Base-by-base conservation (phyloP, 2,113 vertebrate species). In the Nycticebus coucang region DNA sequence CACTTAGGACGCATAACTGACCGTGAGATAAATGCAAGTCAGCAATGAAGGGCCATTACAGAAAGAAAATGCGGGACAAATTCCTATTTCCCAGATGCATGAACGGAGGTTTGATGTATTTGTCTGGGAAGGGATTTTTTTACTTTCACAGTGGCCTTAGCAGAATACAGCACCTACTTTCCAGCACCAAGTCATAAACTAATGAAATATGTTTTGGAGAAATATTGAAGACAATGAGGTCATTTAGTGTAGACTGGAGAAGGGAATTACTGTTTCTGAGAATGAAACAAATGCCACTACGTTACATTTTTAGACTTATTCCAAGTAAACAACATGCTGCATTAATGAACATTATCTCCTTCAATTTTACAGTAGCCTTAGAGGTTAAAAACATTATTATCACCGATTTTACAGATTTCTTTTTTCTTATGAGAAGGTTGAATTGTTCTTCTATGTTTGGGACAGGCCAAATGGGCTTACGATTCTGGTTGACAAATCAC, bases 21-120 rank as follows among this genome's bases (percentile, higher is more conserved):
- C 92, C 59, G 18, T 72, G 92, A 97, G 96, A 96, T 77, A 94
- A 95, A 85, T 86, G 64, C 92, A 96, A 95, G 89, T 93, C 80
- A 95, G 96, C 95, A 96, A 45, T 72, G 83, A 95, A 95, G 75
- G 80, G 37, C 79, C 69, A 41, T 94, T 97, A 87, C 53, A 33
- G 94, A 89, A 81, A 80, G 93, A 95, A 96, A 93, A 93, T 69
- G 18, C 84, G 78, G 90, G 87, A 81, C 94, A 93, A 81, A 78
- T 89, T 81, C 87, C 35, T 93, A 91, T 97, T 95, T 95, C 87
- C 95, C 92, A 89, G 84, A 77, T 71, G 60, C 62, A 53, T 84
- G 92, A 89, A 96, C 78, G 93, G 93, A 95, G 24, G 45, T 68
- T 83, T 96, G 92, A 93, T 84, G 15, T 60, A 87, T 89, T 93